Conservation (phyloP, 1,140 invertebrate genomes). For the Drosophila melanica region DNA sequence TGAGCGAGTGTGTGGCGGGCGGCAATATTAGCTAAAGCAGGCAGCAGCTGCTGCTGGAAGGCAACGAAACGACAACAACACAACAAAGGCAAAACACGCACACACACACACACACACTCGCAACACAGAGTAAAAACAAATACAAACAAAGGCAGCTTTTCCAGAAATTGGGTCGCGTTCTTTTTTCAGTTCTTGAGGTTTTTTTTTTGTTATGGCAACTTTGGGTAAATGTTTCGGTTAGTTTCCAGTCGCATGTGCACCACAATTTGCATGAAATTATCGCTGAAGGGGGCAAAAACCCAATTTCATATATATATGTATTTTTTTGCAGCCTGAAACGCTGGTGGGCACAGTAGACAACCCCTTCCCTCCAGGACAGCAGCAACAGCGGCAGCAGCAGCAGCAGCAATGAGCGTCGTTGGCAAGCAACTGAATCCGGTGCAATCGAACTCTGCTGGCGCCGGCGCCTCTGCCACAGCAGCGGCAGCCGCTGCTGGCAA, state of each 20-base stretch:
- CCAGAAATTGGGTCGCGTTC: constrained; percentile 71
- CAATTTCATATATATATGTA: neutral
- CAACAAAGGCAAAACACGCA: constrained; percentile 26
- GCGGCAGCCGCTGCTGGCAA: constrained; percentile 1
- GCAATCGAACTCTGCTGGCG: constrained; percentile 45
- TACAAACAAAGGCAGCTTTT: constrained; percentile 70
- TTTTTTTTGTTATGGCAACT: constrained; percentile 65
- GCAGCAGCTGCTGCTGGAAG: constrained; percentile 29
- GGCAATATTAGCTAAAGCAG: constrained; percentile 33
- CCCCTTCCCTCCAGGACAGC: neutral
- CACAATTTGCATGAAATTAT: constrained; percentile 19
- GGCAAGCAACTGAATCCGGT: constrained; percentile 75
- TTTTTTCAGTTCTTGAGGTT: constrained; percentile 31
- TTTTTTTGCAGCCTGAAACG: constrained; percentile 20
- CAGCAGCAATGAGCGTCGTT: constrained; percentile 65
- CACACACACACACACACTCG: constrained; percentile 34
- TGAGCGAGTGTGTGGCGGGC: constrained; percentile 2
- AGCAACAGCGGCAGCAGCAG: constrained; percentile 13
- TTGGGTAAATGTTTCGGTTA: constrained; percentile 51
- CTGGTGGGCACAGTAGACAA: constrained; percentile 5
- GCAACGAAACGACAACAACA: constrained; percentile 41
- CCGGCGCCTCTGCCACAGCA: constrained; percentile 4
- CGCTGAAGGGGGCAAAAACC: neutral
- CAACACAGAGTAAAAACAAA: constrained; percentile 57
- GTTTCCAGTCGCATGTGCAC: constrained; percentile 28